Evolutionary conservation across 2,113 vertebrate genomes (phyloP), one percentile per base, ranked within the genome.

Genomic region (Oophaga pumilio): DNA sequence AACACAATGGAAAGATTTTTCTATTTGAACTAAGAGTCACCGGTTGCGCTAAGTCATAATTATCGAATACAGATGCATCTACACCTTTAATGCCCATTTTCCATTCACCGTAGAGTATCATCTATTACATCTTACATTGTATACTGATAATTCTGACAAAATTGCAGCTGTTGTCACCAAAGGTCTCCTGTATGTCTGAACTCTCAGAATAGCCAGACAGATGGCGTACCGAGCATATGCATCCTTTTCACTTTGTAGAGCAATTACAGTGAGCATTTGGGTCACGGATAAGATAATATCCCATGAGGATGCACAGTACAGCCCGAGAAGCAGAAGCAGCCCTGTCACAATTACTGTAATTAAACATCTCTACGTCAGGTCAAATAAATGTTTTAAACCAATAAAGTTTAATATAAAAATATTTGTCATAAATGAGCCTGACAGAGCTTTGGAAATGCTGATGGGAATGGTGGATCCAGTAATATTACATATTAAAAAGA

Each of bases 261-360:
- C 80, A 88, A 83, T 83, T 76, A 82, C 6, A 66, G 79, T 88
- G 86, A 88, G 69, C 86, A 88, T 88, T 88, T 88, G 80, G 86
- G 86, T 88, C 86, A 83, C 43, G 52, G 79, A 87, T 87, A 83
- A 83, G 69, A 88, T 76, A 50, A 83, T 82, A 76, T 76, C 86
- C 80, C 86, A 83, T 13, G 79, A 76, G 80, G 77, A 88, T 24
- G 33, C 6, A 22, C 17, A 74, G 50, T 66, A 43, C n/a, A 13
- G 52, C 76, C 33, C 11, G 10, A 83, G 56, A 43, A 87, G 33
- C 77, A 74, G 76, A 86, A 78, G 73, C 24, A 28, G 56, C 8
- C 13, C 28, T 73, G 33, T 60, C 50, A 77, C 56, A 82, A 53
- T 81, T 74, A 77, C 33, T 74, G 69, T 43, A 74, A 85, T 85